phyloP scores from a whole-genome alignment of 2,797 vertebrate species.

The Iguana delicatissima region DNA sequence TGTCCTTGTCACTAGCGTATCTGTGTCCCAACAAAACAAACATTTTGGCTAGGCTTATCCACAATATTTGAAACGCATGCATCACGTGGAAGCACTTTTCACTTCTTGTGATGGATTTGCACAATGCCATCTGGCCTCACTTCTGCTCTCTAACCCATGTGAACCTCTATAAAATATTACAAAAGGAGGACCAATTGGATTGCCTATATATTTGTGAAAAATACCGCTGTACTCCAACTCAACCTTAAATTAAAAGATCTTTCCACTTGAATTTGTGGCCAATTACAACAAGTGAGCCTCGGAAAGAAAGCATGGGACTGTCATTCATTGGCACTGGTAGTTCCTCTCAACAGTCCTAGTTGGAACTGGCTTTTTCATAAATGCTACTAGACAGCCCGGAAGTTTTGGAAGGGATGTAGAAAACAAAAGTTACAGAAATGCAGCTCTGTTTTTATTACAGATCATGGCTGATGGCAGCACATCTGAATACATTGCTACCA shows the following conservation, averaged over 20 bases:
- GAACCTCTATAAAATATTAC: neutral
- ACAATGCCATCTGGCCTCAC: neutral
- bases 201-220: neutral
- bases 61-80: no score
- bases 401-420: neutral
- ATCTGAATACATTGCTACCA: conserved; percentile 70
- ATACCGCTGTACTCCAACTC: neutral
- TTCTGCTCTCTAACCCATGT: neutral
- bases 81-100: neutral
- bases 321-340: neutral
- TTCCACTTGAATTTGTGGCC: neutral
- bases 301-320: neutral
- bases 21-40: no score
- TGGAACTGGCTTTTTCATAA: neutral
- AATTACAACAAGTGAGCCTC: neutral
- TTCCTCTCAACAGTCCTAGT: neutral
- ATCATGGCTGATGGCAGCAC: conserved; percentile 87
- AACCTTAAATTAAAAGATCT: no score
- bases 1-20: no score
- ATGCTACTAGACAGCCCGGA: neutral
- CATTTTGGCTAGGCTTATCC: no score
- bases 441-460: conserved; percentile 73
- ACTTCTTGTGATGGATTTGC: neutral
- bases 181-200: neutral
- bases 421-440: neutral